These are phyloP conservation scores for Synanthedon myopaeformis DNA, from an alignment of 2,888 invertebrate genomes.

Conservation along the genomic window DNA sequence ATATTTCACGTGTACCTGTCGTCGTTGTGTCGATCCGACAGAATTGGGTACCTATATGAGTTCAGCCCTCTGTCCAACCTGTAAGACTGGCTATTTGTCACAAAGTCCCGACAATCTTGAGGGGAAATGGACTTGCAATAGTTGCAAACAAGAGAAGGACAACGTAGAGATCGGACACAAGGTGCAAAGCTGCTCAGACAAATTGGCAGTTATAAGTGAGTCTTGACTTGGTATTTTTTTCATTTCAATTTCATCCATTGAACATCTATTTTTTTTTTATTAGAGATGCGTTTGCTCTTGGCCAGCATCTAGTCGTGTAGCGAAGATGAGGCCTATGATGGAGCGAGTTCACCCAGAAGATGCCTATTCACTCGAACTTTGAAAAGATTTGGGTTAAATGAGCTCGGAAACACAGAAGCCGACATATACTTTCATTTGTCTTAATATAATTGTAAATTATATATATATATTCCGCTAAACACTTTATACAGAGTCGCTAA, in stretches of 20 bases:
- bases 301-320: no score
- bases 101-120: conserved; percentile 19
- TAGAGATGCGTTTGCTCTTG: no score
- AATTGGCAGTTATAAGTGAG: conserved; percentile 50
- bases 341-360: no score
- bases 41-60: conserved; percentile 80
- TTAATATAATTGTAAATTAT: no score
- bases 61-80: conserved; percentile 75
- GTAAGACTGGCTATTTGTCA: conserved; percentile 58
- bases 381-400: no score
- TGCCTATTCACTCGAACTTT: no score
- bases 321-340: no score
- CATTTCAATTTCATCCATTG: neutral
- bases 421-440: no score
- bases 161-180: conserved; percentile 26
- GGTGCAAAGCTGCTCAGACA: conserved; percentile 47
- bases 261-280: no score
- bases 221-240: conserved; percentile 4
- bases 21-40: conserved; percentile 76
- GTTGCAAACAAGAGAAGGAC: conserved; percentile 49
- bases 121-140: conserved; percentile 65
- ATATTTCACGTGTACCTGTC: conserved; percentile 79
- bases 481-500: no score
- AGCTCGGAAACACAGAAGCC: no score
- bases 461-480: no score